Base-by-base conservation (phyloP, 2,797 vertebrate genomes). In the Champsocephalus esox region DNA sequence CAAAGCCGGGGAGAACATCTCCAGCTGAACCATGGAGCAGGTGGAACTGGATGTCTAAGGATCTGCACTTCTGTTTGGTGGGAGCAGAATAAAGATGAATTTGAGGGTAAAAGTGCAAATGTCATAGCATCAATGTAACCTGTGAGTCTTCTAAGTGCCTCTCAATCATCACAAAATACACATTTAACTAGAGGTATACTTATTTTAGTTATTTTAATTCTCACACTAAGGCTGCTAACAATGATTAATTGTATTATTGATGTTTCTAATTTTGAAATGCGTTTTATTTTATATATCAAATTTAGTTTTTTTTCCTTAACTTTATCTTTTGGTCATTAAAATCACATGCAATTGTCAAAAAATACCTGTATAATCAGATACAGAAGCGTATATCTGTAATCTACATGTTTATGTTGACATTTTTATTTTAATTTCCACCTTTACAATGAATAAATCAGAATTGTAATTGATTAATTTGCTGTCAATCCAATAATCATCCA, bases 41-140 rank as follows among this genome's bases (percentile, higher is more conserved):
- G 76, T 98, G 97, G 88, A 97, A 97, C 81, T 96, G 92, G 83
- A 98, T 93, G 86, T 94, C 88, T 55, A 98, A 85, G 28, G 80
- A 66, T 51, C 87, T 75, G 14, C 96, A 97, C 80, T 97, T 95
- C 97, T 98, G 86, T 82, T 79, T 66, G 49, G 43, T 3, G 9
- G 4, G 1, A 57, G 43, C 24, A 52, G 2, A 68, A 48, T 0
- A 68, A 41, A 17, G 63, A 10, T 74, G 21, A 4, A 65, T 5
- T 19, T 38, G 34, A 38, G 12, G 21, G n/a, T 58, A n/a, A 5
- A 64, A 48, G 16, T 21, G 9, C 3, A 13, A 13, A 44, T 0
- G 24, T 14, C 13, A 24, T 52, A 11, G 0, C 21, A 21, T 16
- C 12, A 32, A 44, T 45, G 34, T n/a, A 32, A 75, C n/a, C 59